Conservation (phyloP, 2,797 vertebrate species). For the Thripadectes ignobilis region DNA sequence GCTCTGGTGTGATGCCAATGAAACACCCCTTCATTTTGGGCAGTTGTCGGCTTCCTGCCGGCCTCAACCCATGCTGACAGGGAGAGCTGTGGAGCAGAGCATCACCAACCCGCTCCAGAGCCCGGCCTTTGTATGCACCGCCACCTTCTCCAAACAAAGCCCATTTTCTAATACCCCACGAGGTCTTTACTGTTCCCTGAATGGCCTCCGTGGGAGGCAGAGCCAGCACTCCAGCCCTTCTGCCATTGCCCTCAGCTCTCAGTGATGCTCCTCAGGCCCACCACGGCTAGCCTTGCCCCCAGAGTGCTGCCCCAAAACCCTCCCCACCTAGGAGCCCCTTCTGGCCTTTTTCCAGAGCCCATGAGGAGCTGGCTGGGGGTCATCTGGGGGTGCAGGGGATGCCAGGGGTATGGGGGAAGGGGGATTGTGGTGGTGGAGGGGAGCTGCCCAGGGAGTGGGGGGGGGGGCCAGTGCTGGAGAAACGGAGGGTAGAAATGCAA, state of each 20-base stretch:
- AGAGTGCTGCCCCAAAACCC: neutral
- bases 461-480: neutral
- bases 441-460: neutral
- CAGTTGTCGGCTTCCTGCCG: neutral
- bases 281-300: rapidly evolving
- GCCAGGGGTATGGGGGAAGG: no score
- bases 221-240: neutral
- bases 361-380: neutral
- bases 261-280: rapidly evolving
- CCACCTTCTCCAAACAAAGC: conserved; percentile 1
- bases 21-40: neutral
- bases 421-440: rapidly evolving
- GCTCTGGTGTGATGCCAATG: neutral
- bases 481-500: neutral
- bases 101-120: neutral
- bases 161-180: neutral
- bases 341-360: neutral
- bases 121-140: rapidly evolving
- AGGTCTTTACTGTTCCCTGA: neutral
- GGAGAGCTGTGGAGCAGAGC: neutral
- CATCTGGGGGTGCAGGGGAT: neutral
- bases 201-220: neutral
- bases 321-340: neutral
- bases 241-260: neutral
- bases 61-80: rapidly evolving